phyloP scores from a whole-genome alignment of 1,140 invertebrate species.

The Parapsyche elsis region DNA sequence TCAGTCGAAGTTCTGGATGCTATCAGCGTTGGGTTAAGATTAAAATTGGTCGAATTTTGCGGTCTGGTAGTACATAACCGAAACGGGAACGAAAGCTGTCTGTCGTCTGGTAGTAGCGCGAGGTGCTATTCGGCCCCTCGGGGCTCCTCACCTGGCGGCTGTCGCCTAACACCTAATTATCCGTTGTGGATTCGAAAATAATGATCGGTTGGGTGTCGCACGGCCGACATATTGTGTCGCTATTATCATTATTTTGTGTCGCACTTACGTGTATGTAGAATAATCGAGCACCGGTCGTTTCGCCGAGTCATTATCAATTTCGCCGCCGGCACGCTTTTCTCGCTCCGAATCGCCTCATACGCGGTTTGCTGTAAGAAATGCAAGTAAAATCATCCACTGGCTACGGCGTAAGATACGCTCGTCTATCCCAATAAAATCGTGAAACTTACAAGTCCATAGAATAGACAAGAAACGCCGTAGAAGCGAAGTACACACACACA shows the following conservation, averaged over 20 bases:
- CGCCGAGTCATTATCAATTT: not conserved
- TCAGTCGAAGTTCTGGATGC: too few relatives aligned
- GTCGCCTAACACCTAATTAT: slow-evolving; percentile 21
- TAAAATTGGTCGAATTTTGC: too few relatives aligned
- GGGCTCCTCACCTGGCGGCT: slow-evolving; percentile 24
- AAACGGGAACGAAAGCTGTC: not conserved
- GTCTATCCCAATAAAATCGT: too few relatives aligned
- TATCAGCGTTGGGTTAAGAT: too few relatives aligned
- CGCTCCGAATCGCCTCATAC: too few relatives aligned
- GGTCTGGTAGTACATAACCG: not conserved
- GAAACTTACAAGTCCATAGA: too few relatives aligned
- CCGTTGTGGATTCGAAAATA: slow-evolving; percentile 26
- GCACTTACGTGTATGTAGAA: not conserved
- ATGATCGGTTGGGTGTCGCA: slow-evolving; percentile 36
- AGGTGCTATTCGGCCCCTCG: not conserved
- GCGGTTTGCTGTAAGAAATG: too few relatives aligned
- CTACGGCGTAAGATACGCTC: too few relatives aligned
- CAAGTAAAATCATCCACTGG: too few relatives aligned
- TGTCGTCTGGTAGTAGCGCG: not conserved
- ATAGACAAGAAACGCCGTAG: too few relatives aligned
- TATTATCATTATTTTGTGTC: not conserved
- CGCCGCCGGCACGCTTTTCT: too few relatives aligned
- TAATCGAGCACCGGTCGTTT: not conserved
- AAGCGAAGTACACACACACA: too few relatives aligned
- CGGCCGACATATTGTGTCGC: not conserved